Evolutionary conservation across 2,113 vertebrate species (phyloP), one percentile per base, ranked within the genome.

Genomic region (Dromaius novaehollandiae): DNA sequence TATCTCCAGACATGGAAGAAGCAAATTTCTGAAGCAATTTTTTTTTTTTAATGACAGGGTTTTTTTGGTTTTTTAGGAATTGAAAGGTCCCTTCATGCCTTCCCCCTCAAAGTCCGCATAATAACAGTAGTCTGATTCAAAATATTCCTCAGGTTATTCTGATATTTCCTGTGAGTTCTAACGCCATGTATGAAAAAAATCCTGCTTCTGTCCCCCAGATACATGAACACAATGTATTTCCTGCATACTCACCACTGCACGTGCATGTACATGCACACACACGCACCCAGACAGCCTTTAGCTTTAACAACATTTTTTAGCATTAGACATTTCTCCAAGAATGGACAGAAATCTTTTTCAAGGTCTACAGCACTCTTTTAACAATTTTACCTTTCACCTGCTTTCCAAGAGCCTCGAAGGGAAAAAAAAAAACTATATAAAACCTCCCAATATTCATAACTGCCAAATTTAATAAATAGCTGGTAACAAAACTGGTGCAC

Each of bases 311-410:
- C 30, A 36, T 74, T 68, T 94, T 76, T 90, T 40, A 55, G 26
- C 40, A 90, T 64, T 70, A 64, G 25, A 76, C 4, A 21, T 61
- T 64, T 89, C 48, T 83, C 79, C 85, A 76, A 79, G 66, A 55
- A 5, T 8, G 24, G 66, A 82, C 22, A 50, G 34, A 71, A 76
- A 68, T 86, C 3, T 71, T 55, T 81, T 56, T 60, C 64, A 90
- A 84, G 44, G 64, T 63, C 68, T 64, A 86, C 6, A 92, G 50
- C 6, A 90, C 8, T 17, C 60, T 58, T 89, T 22, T 84, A 18
- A 83, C 55, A 95, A 73, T 40, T 88, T 95, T 70, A 93, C 58
- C 64, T 94, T 88, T 74, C 46, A 92, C 83, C 80, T 81, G 55
- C 24, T 71, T 90, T 86, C 69, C 63, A 70, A 95, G 83, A 92